Evolutionary conservation across 2,888 invertebrate genomes (phyloP).

Genomic region (Eupithecia pulchellata): DNA sequence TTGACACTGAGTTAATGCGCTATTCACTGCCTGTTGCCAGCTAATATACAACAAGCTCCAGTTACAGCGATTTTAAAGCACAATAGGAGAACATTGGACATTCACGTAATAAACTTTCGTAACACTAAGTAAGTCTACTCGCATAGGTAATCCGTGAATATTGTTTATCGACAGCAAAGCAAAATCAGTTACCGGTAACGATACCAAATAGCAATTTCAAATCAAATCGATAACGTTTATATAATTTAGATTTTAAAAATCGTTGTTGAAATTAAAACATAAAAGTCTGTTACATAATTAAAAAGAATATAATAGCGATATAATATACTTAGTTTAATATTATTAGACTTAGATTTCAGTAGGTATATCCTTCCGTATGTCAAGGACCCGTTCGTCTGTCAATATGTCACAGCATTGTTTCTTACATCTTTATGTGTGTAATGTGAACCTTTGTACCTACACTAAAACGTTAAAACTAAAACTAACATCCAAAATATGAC

Average conservation of each 20-base stretch:
- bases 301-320: too few relatives aligned
- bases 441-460: neutral
- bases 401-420: neutral
- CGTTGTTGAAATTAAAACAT: too few relatives aligned
- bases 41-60: constrained; percentile 27
- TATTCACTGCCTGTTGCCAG: constrained; percentile 39
- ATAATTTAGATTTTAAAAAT: too few relatives aligned
- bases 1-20: constrained; percentile 42
- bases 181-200: too few relatives aligned
- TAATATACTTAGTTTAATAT: too few relatives aligned
- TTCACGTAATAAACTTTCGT: neutral
- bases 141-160: neutral
- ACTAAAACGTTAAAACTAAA: neutral
- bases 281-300: too few relatives aligned
- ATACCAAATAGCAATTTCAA: neutral
- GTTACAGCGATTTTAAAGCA: constrained; percentile 15
- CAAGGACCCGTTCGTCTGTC: neutral
- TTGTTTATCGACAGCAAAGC: neutral
- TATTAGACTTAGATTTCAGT: too few relatives aligned
- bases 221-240: too few relatives aligned
- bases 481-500: neutral
- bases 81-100: neutral
- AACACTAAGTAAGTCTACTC: neutral
- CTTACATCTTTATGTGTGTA: neutral
- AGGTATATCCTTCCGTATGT: too few relatives aligned